Percentiles rank a stretch among this genome's conserved stretches.
Conservation (phyloP, 2,797 vertebrate genomes). For the Dendrocincla fuliginosa region DNA sequence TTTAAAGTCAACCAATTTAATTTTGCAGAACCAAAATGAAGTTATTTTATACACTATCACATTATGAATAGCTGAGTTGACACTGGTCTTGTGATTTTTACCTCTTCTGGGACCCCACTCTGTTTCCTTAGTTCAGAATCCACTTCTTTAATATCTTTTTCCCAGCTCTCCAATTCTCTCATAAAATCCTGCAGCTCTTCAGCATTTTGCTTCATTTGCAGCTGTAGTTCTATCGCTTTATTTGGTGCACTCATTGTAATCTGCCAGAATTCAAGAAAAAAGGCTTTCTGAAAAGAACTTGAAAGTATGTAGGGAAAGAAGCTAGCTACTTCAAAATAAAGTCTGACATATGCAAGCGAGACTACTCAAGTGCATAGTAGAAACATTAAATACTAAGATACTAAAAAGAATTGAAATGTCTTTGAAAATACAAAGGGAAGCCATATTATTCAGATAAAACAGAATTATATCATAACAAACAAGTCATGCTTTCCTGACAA, state of each 20-base stretch:
- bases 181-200: slow-evolving; percentile 93
- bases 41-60: neutral
- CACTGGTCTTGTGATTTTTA: slow-evolving; percentile 2
- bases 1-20: neutral
- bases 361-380: rapidly evolving
- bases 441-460: neutral
- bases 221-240: slow-evolving; percentile 89
- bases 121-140: slow-evolving; percentile 85
- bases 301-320: neutral
- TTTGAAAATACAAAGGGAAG: neutral
- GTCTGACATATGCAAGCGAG: neutral
- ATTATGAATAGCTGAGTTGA: neutral
- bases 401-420: neutral
- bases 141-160: slow-evolving; percentile 88
- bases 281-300: neutral
- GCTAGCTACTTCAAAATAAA: neutral
- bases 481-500: neutral
- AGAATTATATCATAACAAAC: neutral
- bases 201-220: slow-evolving; percentile 92
- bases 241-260: slow-evolving; percentile 82
- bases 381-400: neutral
- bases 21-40: neutral
- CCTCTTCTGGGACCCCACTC: slow-evolving; percentile 71
- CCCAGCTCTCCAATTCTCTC: slow-evolving; percentile 91
- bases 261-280: neutral